A percentile compares a stretch with the other conserved stretches of the same genome.
Conservation (phyloP, 2,113 vertebrate genomes). For the Eublepharis macularius region DNA sequence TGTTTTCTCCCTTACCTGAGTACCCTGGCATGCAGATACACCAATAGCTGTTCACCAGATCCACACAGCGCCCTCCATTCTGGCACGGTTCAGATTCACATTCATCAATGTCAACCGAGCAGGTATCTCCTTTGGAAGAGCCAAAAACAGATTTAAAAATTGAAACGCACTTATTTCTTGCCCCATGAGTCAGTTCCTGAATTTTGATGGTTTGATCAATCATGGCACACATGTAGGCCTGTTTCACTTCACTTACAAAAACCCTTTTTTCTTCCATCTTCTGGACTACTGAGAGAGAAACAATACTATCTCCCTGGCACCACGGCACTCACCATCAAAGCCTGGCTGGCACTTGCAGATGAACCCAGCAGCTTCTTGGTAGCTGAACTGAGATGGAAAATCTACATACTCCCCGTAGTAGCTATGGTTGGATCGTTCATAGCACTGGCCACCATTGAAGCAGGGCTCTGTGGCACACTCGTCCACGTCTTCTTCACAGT, state of each 20-base stretch:
- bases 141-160: neutral
- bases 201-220: neutral
- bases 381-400: slow-evolving; percentile 80
- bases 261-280: neutral
- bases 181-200: fast-evolving
- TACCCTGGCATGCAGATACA: slow-evolving; percentile 87
- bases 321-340: slow-evolving; percentile 80
- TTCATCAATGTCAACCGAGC: slow-evolving; percentile 84
- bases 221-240: neutral
- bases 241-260: neutral
- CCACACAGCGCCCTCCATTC: slow-evolving; percentile 83
- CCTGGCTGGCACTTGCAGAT: slow-evolving; percentile 86
- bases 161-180: neutral
- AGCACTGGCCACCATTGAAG: slow-evolving; percentile 81
- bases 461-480: slow-evolving; percentile 86
- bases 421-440: slow-evolving; percentile 80
- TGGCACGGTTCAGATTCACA: slow-evolving; percentile 85
- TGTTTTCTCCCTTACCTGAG: slow-evolving; percentile 76
- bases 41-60: slow-evolving; percentile 81
- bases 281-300: fast-evolving
- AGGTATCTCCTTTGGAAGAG: slow-evolving; percentile 81
- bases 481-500: slow-evolving; percentile 86
- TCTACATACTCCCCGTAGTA: slow-evolving; percentile 71
- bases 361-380: slow-evolving; percentile 81
- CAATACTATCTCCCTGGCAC: neutral